Base-by-base conservation (phyloP, 2,888 invertebrate species). In the Philereme vetulata region DNA sequence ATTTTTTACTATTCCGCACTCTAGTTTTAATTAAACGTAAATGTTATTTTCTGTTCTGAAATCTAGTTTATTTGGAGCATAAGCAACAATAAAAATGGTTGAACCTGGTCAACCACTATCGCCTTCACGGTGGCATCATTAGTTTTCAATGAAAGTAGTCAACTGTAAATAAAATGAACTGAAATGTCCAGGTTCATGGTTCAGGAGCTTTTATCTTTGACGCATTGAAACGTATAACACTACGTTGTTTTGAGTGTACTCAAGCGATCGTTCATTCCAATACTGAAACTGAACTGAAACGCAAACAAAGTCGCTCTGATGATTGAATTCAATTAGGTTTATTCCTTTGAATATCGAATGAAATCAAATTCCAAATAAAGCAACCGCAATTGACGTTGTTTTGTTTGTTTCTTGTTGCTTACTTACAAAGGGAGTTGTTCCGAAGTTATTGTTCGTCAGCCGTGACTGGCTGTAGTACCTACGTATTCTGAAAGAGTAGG, bases 381-480 rank as follows among this genome's bases (percentile, higher is more conserved):
- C 54, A 58, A 62, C 62, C 63, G 65, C 68, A 66, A 68, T 68
- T 56, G 61, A 66, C 69, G 72, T 77, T 75, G 70, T 71, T 73
- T 72, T 71, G 70, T 70, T 75, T 77, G 72, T 75, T 76, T 72
- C 71, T 74, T 79, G 75, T 77, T 77, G 62, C 55, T 66, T 80
- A 78, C 81, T 77, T 72, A 72, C 66, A 66, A 71, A 71, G 66
- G 71, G 68, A 62, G 57, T 57, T 62, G 59, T 65, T 70, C 76
- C 69, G 68, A 78, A 79, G 76, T 82, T 83, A 81, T 79, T 80
- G 80, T 79, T 77, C 69, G 72, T 71, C 60, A 56, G 61, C 62
- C 50, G 59, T 59, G 58, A 68, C 68, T 65, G 48, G 49, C 48
- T 50, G 46, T 32, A 50, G 47, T 21, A 21, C 21, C 21, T 21